Evolutionary conservation across 2,113 vertebrate genomes (phyloP).

Genomic region (Prunella fulvescens): DNA sequence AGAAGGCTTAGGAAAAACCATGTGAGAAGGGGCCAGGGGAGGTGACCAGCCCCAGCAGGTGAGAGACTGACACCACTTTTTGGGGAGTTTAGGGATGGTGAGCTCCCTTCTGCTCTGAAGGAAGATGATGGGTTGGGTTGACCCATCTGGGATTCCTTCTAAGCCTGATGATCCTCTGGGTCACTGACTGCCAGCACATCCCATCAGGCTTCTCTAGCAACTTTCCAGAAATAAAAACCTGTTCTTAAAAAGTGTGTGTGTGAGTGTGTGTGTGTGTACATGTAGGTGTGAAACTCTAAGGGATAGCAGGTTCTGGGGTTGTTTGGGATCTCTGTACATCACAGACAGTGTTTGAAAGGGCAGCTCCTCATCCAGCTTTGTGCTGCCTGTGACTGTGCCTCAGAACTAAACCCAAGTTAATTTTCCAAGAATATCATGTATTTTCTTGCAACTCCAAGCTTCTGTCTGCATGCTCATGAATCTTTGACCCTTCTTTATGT

Average conservation of each 20-base stretch:
- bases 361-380: accelerated
- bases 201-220: neutral
- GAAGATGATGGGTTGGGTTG: neutral
- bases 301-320: neutral
- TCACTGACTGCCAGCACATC: neutral
- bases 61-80: neutral
- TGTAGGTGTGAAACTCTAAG: neutral
- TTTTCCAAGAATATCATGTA: neutral
- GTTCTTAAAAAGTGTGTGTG: neutral
- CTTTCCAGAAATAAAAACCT: neutral
- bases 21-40: neutral
- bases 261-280: too few species aligned
- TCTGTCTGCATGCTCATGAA: neutral
- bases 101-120: neutral
- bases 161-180: neutral
- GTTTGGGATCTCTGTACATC: neutral
- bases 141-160: neutral
- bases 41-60: neutral
- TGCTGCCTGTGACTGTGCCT: neutral
- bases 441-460: neutral
- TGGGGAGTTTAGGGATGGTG: neutral
- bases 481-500: neutral
- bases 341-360: neutral
- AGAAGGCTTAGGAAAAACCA: neutral
- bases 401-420: neutral